Evolutionary conservation across 2,888 invertebrate species (phyloP), one percentile per base, ranked within the genome.

Genomic region (Lamellibrachia columna): DNA sequence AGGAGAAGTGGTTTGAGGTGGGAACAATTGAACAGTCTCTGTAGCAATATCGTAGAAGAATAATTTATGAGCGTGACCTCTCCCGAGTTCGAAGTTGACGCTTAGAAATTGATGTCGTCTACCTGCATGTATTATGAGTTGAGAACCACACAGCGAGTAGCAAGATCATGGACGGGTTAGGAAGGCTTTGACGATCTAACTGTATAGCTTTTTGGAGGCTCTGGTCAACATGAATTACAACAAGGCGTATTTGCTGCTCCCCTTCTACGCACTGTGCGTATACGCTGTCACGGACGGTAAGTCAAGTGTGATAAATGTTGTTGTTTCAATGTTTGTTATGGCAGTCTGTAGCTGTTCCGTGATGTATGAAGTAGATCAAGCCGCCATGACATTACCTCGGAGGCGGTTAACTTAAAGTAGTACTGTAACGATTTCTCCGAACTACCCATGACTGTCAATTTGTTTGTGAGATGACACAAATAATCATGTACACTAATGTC

Each of bases 11-110:
- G 6, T 75, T 75, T 75, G 75, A 75, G n/a, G 22, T 75, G n/a
- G 75, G n/a, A 75, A 75, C 22, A 75, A 75, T 15, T 75, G 75
- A 22, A 75, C 75, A 22, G 15, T 75, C 75, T 75, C 75, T 75
- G 15, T 75, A 22, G 22, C 15, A 75, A n/a, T 75, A 75, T 75
- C 22, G 75, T n/a, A 75, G 75, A 15, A 15, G 75, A 75, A 75
- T 75, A 75, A 75, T 75, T 75, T 75, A 75, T 75, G 75, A 75
- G n/a, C 75, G 75, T 75, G 75, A 75, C 75, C 75, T 75, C 75
- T 75, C n/a, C n/a, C 22, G 75, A n/a, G 75, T 75, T 75, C 75
- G 75, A 75, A 6, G 15, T 22, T 75, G 75, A 75, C 75, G 75
- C 75, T 75, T 15, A 22, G 75, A 75, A n/a, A 75, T 75, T 75